Base-by-base conservation (phyloP, 2,888 invertebrate genomes). In the Blastobasis lacticolella region DNA sequence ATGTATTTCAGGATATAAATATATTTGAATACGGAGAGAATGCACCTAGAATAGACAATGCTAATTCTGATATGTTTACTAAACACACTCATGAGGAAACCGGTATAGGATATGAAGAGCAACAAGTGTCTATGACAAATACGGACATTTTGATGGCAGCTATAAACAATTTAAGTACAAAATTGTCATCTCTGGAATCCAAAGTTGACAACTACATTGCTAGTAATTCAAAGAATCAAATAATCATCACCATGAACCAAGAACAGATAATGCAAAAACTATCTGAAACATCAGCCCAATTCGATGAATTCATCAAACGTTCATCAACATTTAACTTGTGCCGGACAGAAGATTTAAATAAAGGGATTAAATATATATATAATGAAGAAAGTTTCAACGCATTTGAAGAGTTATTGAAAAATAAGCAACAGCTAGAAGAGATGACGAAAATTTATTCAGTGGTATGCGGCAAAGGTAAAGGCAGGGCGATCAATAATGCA, bases 151-250 rank as follows among this genome's bases (percentile, higher is more conserved):
- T 51, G 37, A 51, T 37, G 51, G 51, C 47, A 51, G 37, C 50
- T 23, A 37, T 42, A 46, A 47, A 51, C 38, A 23, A 51, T 51
- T 51, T 51, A 41, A 51, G 43, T 51, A 47, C 37, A 43, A 46
- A 51, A 51, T 51, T 51, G 51, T 8, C 51, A 46, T 23, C 10
- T 51, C 8, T 47, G 41, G 51, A 51, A 51, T 41, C 47, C 37
- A 51, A 51, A 45, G 47, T 51, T 47, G 47, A 51, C 38, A 41
- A 51, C 41, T 47, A 37, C 51, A 51, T 51, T 51, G 51, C 51
- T 46, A 51, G 37, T 47, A 51, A n/a, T 42, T 47, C 51, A 51
- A 47, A 51, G 45, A 45, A 51, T 51, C 51, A 51, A 51, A 45
- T 48, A 48, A 51, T 51, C 40, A 48, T 51, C 38, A 48, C 48